Evolutionary conservation across 2,113 vertebrate genomes (phyloP), one percentile per base, ranked within the genome.

Genomic region (Gymnarchus niloticus): DNA sequence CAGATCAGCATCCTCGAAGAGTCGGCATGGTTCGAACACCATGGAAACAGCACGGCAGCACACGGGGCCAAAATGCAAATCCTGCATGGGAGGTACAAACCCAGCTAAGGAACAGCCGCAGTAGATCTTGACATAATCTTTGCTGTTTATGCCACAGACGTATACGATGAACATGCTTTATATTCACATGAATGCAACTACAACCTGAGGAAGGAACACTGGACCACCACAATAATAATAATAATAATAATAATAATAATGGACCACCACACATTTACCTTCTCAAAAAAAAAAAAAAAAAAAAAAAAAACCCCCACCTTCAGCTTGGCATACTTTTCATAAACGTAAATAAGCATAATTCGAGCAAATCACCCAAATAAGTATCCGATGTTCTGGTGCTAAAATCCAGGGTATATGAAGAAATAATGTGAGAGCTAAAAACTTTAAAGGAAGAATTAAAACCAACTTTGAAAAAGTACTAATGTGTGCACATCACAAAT

Each of bases 161-260:
- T 37, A 73, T 41, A 33, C 65, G 41, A 73, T 41, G 65, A 41
- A n/a, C n/a, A n/a, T n/a, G 65, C 65, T 73, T 28, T 33, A 12
- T 73, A 41, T 73, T 73, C 65, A 73, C 14, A 73, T 73, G 33
- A 73, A 73, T 41, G 65, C 41, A 65, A 65, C n/a, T 28, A 65
- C 59, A 65, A 28, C n/a, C 59, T 1, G 3, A 65, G 59, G 59
- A 65, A 28, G 59, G 59, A 65, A 12, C 12, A 73, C 25, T 73
- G 41, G 41, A 73, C 52, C 65, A 73, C 65, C n/a, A n/a, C n/a
- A n/a, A 65, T 65, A 73, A 73, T n/a, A n/a, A n/a, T n/a, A n/a
- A n/a, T n/a, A n/a, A n/a, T n/a, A n/a, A n/a, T n/a, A n/a, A n/a
- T n/a, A n/a, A n/a, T n/a, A n/a, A n/a, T n/a, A n/a, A n/a, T n/a